Percentiles rank a stretch among this genome's conserved stretches.
phyloP scores from a whole-genome alignment of 1,140 invertebrate genomes.

The Telenomus remus region DNA sequence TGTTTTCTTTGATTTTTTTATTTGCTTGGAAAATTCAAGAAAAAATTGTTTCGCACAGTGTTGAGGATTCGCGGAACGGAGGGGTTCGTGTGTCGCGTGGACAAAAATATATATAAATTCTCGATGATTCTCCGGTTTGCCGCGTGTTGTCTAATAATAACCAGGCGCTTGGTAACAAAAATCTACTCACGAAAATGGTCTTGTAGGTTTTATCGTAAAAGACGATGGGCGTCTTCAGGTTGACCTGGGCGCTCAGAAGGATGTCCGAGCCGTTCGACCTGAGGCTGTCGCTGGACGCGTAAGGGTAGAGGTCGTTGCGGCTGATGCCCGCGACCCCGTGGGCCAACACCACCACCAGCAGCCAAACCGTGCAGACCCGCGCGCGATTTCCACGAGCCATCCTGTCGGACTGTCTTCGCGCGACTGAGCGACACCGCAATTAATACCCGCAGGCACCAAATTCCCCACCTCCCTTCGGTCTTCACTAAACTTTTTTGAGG shows the following conservation, averaged over 20 bases:
- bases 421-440: constrained; percentile 61
- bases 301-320: constrained; percentile 66
- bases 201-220: constrained; percentile 84
- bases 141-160: constrained; percentile 45
- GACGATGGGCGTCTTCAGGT: constrained; percentile 79
- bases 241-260: constrained; percentile 66
- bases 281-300: constrained; percentile 54
- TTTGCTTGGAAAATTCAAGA: no score
- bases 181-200: constrained; percentile 84
- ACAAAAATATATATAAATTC: constrained; percentile 29
- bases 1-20: no score
- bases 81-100: no score
- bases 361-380: constrained; percentile 35
- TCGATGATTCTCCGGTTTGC: constrained; percentile 7
- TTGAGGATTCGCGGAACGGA: no score
- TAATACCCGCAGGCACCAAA: no score
- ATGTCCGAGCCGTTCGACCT: constrained; percentile 67
- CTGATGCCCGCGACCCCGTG: constrained; percentile 45
- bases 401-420: constrained; percentile 66
- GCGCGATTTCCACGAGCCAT: constrained; percentile 65
- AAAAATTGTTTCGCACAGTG: no score
- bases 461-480: no score
- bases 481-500: no score
- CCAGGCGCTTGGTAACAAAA: constrained; percentile 17
- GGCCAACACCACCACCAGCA: constrained; percentile 39